Conservation (phyloP, 2,797 vertebrate genomes). For the Nyctibius grandis region DNA sequence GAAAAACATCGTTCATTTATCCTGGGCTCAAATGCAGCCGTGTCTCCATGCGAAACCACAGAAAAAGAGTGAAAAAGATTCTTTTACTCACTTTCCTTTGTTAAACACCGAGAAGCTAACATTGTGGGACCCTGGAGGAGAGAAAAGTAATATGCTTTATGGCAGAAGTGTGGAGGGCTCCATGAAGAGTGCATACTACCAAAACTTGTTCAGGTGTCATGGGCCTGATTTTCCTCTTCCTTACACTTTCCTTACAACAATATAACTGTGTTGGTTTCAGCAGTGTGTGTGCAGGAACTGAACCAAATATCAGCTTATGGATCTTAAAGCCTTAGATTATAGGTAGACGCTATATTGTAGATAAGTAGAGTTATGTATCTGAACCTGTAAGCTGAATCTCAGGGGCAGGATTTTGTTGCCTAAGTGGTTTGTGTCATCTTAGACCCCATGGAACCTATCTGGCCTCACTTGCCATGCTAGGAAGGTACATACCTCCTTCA, state of each 20-base stretch:
- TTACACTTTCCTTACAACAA: not conserved
- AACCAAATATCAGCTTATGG: not conserved
- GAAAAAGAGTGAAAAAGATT: not conserved
- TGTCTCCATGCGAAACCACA: not conserved
- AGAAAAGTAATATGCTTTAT: not conserved
- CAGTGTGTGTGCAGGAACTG: not conserved
- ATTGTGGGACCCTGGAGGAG: slow-evolving; percentile 74
- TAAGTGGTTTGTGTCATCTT: not conserved
- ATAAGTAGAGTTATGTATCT: not conserved
- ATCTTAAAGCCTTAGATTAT: not conserved
- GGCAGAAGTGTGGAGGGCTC: not conserved
- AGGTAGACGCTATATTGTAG: too few relatives aligned
- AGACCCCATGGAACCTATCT: not conserved
- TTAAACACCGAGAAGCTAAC: slow-evolving; percentile 75
- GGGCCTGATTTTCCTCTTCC: not conserved
- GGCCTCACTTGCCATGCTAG: not conserved
- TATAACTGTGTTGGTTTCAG: not conserved
- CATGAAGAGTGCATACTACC: not conserved
- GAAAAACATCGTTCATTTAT: accelerated
- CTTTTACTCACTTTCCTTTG: slow-evolving; percentile 76
- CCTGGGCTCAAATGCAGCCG: not conserved
- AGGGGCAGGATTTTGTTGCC: not conserved
- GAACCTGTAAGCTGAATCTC: not conserved
- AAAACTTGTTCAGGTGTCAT: not conserved
- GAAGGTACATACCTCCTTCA: not conserved